Base-by-base conservation (phyloP, 2,888 invertebrate species). In the Lapara coniferarum region DNA sequence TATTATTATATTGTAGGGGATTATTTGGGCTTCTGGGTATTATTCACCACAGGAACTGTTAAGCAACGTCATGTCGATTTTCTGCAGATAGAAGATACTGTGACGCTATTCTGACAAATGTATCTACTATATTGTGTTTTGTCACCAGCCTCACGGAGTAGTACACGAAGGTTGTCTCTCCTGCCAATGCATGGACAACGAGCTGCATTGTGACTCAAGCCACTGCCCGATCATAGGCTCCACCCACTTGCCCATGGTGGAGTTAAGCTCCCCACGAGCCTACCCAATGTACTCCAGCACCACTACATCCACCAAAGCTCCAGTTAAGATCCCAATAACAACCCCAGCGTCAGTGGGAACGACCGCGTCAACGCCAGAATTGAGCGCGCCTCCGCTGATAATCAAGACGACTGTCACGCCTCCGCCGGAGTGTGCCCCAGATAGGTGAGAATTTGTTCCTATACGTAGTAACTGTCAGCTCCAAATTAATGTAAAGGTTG, bases 181-280 rank as follows among this genome's bases (percentile, higher is more conserved):
- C 14, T 98, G 98, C 80, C 97, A 97, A 77, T 98, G 98, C 78
- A 91, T 97, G 10, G 95, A 97, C 81, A 97, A 98, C 87, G 94
- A 94, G 30, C 95, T 96, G 71, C 94, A 95, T 63, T 98, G 98
- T 82, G 95, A 96, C 81, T 87, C 93, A 46, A 91, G 82, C 25
- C 85, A 87, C 2, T 96, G 96, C 75, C 77, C 85, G 10, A 73
- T 78, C n/a, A 72, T 84, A 0, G 85, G 85, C 1, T 78, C 85
- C 67, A 85, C 87, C 0, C 83, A 85, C 72, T 69, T 77, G 69
- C 79, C 86, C 10, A 73, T 81, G 71, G 75, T 85, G n/a, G 67
- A 25, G 10, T 67, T 73, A 7, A 51, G 70, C 0, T 69, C 76
- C 1, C 67, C 67, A 5, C 67, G 66, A 5, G 10, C 46, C 69